Conservation (phyloP, 2,797 vertebrate genomes). For the Petrocephalus schoutedeni region DNA sequence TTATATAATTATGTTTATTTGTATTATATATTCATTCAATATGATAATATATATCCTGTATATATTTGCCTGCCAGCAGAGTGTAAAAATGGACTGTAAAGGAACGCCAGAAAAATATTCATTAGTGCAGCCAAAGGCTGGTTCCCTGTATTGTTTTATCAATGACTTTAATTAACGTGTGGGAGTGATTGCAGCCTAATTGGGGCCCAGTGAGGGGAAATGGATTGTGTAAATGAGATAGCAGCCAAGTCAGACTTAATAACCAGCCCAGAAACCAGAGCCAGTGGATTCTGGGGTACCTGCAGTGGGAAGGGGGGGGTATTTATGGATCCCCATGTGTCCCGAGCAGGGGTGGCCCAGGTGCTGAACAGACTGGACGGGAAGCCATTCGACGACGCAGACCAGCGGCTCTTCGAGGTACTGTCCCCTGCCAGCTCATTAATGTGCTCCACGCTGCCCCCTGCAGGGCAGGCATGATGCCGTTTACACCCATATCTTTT, state of each 20-base stretch:
- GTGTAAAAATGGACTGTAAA: neutral
- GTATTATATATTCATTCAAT: neutral
- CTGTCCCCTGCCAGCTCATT: neutral
- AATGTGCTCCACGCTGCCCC: neutral
- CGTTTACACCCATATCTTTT: neutral
- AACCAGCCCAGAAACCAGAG: conserved; percentile 11
- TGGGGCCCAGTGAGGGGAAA: conserved; percentile 24
- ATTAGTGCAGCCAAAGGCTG: conserved; percentile 15
- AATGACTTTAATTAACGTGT: conserved; percentile 35
- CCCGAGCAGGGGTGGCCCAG: conserved; percentile 84
- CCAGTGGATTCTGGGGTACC: neutral
- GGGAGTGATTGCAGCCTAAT: conserved; percentile 44
- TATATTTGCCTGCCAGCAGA: neutral
- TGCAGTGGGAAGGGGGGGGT: neutral
- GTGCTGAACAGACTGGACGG: conserved; percentile 93
- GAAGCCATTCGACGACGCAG: conserved; percentile 91
- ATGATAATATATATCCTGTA: neutral
- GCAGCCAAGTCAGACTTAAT: conserved; percentile 19
- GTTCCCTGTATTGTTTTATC: conserved; percentile 35
- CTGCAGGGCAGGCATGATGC: neutral
- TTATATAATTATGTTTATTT: neutral
- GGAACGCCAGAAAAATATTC: conserved; percentile 4
- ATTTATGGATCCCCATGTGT: neutral
- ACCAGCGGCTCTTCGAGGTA: conserved; percentile 97
- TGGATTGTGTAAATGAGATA: conserved; percentile 21